A percentile compares a stretch with the other conserved stretches of the same genome.
Evolutionary conservation across 2,888 invertebrate genomes (phyloP).

Genomic region (Pandemis corylana): DNA sequence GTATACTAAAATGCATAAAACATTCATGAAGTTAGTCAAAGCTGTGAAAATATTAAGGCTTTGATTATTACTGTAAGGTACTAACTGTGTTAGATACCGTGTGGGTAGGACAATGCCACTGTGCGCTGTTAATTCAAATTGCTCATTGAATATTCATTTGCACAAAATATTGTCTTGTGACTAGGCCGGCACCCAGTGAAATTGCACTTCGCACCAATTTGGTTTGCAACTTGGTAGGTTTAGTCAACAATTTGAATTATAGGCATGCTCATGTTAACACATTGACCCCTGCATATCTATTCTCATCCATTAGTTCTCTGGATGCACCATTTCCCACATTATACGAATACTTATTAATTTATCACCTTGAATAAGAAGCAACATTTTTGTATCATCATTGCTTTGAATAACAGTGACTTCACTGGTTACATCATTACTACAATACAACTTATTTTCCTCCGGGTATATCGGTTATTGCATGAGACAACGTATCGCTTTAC

Average conservation of each 20-base stretch:
- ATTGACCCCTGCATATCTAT: background rate
- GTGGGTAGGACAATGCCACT: constrained; percentile 71
- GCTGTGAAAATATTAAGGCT: background rate
- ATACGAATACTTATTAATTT: background rate
- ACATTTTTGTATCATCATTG: constrained; percentile 6
- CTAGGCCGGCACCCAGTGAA: background rate
- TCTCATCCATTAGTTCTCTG: no score
- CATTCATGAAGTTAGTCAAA: background rate
- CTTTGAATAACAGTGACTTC: constrained; percentile 23
- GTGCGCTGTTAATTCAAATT: constrained; percentile 57
- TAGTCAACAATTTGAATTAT: no score
- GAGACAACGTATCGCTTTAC: constrained; percentile 27
- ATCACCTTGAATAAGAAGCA: constrained; percentile 17
- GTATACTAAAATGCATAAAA: no score
- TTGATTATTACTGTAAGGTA: background rate
- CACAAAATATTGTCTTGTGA: constrained; percentile 41
- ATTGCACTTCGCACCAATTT: constrained; percentile 6
- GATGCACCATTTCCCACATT: no score
- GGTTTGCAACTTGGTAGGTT: constrained; percentile 1
- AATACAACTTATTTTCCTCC: constrained; percentile 8
- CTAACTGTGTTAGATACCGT: constrained; percentile 26
- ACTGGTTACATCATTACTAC: constrained; percentile 30
- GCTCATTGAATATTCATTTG: constrained; percentile 69
- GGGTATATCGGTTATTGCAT: background rate
- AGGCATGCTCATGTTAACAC: background rate